Percentiles rank a stretch among this genome's conserved stretches.
These are phyloP conservation scores for Microcebus ravelobensis DNA, from an alignment of 2,113 vertebrate species.

Conservation along the genomic window DNA sequence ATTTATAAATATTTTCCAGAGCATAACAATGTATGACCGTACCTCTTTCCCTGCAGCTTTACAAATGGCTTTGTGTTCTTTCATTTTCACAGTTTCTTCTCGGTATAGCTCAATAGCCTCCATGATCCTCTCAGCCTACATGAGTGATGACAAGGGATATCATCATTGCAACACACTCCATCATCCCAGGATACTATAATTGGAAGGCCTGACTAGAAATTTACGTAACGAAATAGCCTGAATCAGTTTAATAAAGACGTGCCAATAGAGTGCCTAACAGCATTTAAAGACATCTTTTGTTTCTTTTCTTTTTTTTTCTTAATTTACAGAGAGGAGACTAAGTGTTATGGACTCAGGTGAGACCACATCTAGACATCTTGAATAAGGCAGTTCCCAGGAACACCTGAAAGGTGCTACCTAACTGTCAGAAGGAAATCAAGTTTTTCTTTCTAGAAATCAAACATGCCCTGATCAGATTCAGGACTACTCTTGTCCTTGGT, in stretches of 20 bases:
- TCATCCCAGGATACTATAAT: not conserved
- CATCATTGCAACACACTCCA: not conserved
- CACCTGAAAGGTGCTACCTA: not conserved
- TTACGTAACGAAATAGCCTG: not conserved
- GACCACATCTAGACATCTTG: rapidly evolving
- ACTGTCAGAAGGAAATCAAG: not conserved
- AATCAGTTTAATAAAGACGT: constrained; percentile 61
- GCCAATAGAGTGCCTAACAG: not conserved
- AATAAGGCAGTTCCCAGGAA: not conserved
- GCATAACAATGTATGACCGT: not conserved
- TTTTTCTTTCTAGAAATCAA: not conserved
- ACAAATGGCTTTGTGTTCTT: constrained; percentile 91
- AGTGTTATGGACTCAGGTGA: not conserved
- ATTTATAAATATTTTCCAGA: not conserved
- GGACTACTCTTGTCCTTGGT: not conserved
- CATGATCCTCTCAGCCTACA: constrained; percentile 96
- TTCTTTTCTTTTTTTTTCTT: not conserved
- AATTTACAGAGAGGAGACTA: not conserved
- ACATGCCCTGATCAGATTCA: not conserved
- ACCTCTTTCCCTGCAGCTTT: constrained; percentile 94
- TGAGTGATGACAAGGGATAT: not conserved
- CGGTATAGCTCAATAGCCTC: constrained; percentile 95
- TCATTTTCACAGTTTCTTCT: constrained; percentile 91
- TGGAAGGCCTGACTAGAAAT: not conserved
- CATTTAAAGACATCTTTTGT: not conserved